Conservation (phyloP, 2,113 vertebrate genomes). For the Chelonoidis abingdonii region DNA sequence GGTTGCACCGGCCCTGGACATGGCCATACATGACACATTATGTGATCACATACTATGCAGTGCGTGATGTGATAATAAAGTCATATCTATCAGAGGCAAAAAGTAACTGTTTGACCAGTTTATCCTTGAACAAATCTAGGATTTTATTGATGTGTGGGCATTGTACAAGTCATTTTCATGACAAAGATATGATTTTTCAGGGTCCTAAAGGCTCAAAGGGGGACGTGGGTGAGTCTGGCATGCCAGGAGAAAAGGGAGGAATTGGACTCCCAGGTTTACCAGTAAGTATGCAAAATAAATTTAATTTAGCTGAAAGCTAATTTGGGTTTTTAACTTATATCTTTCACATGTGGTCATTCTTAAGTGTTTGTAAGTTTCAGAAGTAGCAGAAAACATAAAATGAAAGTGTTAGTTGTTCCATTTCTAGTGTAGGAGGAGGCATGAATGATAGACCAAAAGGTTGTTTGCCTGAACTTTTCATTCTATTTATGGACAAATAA, state of each 20-base stretch:
- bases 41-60: neutral
- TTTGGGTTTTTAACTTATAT: neutral
- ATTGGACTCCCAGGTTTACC: constrained; percentile 93
- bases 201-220: constrained; percentile 97
- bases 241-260: constrained; percentile 92
- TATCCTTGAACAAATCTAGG: neutral
- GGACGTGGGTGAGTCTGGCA: constrained; percentile 91
- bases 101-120: neutral
- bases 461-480: neutral
- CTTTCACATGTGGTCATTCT: neutral
- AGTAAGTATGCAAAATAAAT: constrained; percentile 80
- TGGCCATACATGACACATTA: neutral
- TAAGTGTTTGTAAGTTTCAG: constrained; percentile 28
- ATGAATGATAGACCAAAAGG: neutral
- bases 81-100: neutral
- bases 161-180: neutral
- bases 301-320: neutral
- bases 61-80: neutral
- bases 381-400: neutral
- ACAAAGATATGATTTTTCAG: constrained; percentile 75
- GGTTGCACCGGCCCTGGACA: no score
- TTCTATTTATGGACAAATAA: neutral
- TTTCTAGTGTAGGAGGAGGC: neutral
- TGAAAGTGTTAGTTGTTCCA: constrained; percentile 21
- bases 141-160: neutral